These are phyloP conservation scores for Spheniscus mendiculus DNA, from an alignment of 2,113 vertebrate genomes.

Conservation along the genomic window DNA sequence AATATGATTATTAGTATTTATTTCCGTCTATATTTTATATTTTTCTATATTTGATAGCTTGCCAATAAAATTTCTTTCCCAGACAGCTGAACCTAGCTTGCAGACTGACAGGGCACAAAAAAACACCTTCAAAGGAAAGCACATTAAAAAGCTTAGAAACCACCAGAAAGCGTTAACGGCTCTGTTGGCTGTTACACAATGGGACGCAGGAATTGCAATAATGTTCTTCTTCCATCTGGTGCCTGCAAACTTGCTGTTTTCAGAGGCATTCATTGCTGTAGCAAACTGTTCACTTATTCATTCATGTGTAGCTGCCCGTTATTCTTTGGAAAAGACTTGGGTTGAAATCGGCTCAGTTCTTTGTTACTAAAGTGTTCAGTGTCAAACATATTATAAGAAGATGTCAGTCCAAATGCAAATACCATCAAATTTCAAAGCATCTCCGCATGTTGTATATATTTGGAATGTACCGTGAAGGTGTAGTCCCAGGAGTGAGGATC, in stretches of 20 bases:
- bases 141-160: conserved; percentile 59
- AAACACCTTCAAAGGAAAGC: conserved; percentile 48
- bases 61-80: conserved; percentile 29
- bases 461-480: conserved; percentile 57
- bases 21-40: conserved; percentile 16
- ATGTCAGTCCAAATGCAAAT: conserved; percentile 64
- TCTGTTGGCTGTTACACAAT: conserved; percentile 62
- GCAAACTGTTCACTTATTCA: conserved; percentile 59
- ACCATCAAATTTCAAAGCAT: neutral
- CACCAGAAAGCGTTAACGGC: conserved; percentile 63
- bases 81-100: conserved; percentile 37
- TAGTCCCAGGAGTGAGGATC: conserved; percentile 37
- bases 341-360: conserved; percentile 3
- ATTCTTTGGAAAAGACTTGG: conserved; percentile 50
- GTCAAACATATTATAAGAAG: conserved; percentile 37
- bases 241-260: conserved; percentile 64
- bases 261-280: conserved; percentile 52
- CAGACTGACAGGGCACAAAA: conserved; percentile 42
- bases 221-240: conserved; percentile 69
- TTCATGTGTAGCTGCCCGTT: conserved; percentile 56
- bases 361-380: conserved; percentile 36
- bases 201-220: conserved; percentile 57
- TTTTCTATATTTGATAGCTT: conserved; percentile 12
- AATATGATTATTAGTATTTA: conserved; percentile 5
- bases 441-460: conserved; percentile 16